A percentile compares a stretch with the other conserved stretches of the same genome.
phyloP scores from a whole-genome alignment of 2,888 invertebrate species.

The Thereva unica region DNA sequence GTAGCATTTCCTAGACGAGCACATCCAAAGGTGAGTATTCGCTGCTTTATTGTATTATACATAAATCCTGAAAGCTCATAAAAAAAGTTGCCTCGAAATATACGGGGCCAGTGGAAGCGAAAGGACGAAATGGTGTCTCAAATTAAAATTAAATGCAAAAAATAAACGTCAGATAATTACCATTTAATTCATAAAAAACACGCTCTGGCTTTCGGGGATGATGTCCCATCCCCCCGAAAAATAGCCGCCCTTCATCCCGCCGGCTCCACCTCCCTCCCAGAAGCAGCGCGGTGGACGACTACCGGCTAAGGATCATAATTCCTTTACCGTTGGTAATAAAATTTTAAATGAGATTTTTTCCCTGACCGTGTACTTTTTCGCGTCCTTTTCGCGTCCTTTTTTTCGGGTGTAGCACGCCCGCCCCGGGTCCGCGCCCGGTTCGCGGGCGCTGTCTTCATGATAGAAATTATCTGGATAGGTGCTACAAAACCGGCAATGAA shows the following conservation, averaged over 20 bases:
- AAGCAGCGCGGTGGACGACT: conserved; percentile 47
- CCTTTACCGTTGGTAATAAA: conserved; percentile 30
- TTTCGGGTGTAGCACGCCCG: too few species aligned
- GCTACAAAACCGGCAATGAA: conserved; percentile 17
- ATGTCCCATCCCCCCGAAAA: too few species aligned
- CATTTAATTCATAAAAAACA: conserved; percentile 36
- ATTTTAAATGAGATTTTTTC: conserved; percentile 34
- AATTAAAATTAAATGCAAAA: conserved; percentile 37
- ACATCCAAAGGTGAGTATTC: conserved; percentile 91
- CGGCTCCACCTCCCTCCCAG: neutral
- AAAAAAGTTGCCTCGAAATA: conserved; percentile 12
- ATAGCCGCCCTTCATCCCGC: too few species aligned
- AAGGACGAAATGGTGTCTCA: conserved; percentile 29
- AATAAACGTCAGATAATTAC: conserved; percentile 36
- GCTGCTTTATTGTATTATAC: conserved; percentile 28
- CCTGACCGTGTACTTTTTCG: conserved; percentile 23
- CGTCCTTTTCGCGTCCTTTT: too few species aligned
- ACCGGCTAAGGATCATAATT: conserved; percentile 47
- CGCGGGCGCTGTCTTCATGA: conserved; percentile 14
- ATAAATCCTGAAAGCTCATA: conserved; percentile 28
- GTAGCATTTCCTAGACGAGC: conserved; percentile 99
- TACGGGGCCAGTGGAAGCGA: neutral
- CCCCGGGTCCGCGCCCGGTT: too few species aligned
- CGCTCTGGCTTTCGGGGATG: neutral
- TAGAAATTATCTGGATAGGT: conserved; percentile 31